A percentile compares a stretch with the other conserved stretches of the same genome.
These are phyloP conservation scores for Podocnemis expansa DNA, from an alignment of 2,113 vertebrate species.

Conservation along the genomic window DNA sequence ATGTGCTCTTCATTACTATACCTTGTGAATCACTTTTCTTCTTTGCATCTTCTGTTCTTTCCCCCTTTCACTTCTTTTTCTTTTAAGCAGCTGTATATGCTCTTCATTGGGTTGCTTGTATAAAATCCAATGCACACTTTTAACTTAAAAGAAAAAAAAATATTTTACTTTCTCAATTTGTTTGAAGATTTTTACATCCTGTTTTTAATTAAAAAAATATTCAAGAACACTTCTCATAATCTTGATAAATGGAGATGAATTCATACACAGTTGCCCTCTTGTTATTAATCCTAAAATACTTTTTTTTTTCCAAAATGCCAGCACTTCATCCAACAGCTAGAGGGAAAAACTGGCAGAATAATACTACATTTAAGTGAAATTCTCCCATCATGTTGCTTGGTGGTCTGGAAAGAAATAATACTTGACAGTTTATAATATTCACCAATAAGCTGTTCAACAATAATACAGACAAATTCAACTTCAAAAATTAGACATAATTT, in stretches of 20 bases:
- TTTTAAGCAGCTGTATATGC: neutral
- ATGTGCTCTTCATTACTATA: neutral
- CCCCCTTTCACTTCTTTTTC: neutral
- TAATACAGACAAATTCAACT: neutral
- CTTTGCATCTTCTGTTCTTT: neutral
- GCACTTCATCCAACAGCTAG: conserved; percentile 24
- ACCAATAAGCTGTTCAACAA: neutral
- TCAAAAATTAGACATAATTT: neutral
- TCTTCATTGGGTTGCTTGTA: neutral
- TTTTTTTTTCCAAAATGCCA: conserved; percentile 42
- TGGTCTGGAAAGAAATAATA: conserved; percentile 13
- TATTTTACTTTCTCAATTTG: neutral
- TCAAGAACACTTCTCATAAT: neutral
- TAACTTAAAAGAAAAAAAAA: neutral
- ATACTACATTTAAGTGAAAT: conserved; percentile 19
- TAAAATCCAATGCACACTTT: neutral
- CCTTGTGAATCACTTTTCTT: neutral
- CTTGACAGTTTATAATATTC: conserved; percentile 3
- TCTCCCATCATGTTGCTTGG: conserved; percentile 16
- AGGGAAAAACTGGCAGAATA: conserved; percentile 12
- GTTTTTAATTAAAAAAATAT: neutral
- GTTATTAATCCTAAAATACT: conserved; percentile 19
- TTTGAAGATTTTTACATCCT: neutral
- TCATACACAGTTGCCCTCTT: conserved; percentile 38
- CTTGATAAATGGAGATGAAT: conserved; percentile 29